Evolutionary conservation across 2,888 invertebrate genomes (phyloP).

Genomic region (Ectemnius cavifrons): DNA sequence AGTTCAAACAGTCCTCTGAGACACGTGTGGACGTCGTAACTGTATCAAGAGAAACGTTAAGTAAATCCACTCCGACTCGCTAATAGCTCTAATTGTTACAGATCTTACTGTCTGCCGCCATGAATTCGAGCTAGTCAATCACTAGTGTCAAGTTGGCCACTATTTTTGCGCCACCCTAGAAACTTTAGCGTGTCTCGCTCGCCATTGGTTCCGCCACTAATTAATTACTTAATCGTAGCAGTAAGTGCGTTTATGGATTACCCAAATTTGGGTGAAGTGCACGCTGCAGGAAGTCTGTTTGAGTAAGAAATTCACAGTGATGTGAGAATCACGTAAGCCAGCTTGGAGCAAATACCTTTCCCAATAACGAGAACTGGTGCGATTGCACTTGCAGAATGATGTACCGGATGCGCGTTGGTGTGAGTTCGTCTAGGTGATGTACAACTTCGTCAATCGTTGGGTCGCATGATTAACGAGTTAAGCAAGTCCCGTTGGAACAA

Average conservation of each 20-base stretch:
- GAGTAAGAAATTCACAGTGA: neutral
- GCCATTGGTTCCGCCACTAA: neutral
- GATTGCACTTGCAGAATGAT: neutral
- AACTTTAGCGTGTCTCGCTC: neutral
- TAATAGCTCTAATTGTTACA: conserved; percentile 75
- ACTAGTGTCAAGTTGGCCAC: conserved; percentile 12
- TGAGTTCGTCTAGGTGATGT: conserved; percentile 11
- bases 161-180: neutral
- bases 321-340: neutral
- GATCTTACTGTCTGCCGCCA: conserved; percentile 54
- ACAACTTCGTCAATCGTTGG: conserved; percentile 36
- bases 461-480: conserved; percentile 53
- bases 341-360: neutral
- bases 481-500: conserved; percentile 67
- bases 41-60: conserved; percentile 76
- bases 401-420: neutral
- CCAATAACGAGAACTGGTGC: neutral
- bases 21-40: conserved; percentile 63
- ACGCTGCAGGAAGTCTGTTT: neutral
- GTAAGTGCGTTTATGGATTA: neutral
- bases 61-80: conserved; percentile 63
- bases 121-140: conserved; percentile 28
- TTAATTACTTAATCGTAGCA: neutral
- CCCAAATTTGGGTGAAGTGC: neutral
- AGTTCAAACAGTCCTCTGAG: conserved; percentile 43